Percentiles rank a stretch among this genome's conserved stretches.
Evolutionary conservation across 2,888 invertebrate genomes (phyloP).

Genomic region (Strigamia maritima): DNA sequence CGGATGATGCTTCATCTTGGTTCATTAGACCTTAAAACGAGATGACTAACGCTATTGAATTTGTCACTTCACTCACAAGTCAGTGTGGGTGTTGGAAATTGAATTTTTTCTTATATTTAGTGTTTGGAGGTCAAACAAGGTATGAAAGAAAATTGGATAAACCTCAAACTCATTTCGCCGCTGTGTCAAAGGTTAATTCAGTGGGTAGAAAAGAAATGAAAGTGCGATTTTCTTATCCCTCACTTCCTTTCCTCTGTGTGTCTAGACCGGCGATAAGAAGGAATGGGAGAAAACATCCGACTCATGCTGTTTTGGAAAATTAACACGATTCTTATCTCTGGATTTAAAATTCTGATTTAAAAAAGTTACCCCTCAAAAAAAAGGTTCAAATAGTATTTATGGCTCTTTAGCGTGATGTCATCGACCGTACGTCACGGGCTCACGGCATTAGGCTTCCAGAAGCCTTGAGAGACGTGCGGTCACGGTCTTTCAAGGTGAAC

Average conservation of each 20-base stretch:
- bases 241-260: neutral
- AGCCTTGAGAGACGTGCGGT: conserved; percentile 9
- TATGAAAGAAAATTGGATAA: too few relatives aligned
- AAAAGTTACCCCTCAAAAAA: neutral
- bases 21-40: too few relatives aligned
- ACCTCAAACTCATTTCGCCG: too few relatives aligned
- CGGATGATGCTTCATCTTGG: neutral
- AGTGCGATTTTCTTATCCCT: neutral
- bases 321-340: neutral
- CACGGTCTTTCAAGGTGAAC: conserved; percentile 5
- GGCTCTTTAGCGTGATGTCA: neutral
- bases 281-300: neutral
- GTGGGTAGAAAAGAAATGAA: neutral
- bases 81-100: too few relatives aligned
- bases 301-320: neutral
- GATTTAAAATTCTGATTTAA: too few relatives aligned
- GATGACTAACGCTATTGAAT: too few relatives aligned
- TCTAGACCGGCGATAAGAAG: neutral
- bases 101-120: too few relatives aligned
- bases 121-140: too few relatives aligned
- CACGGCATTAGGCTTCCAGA: neutral
- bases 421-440: neutral
- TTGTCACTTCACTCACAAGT: too few relatives aligned
- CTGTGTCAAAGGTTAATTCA: neutral
- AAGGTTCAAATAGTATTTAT: neutral